These are phyloP conservation scores for Gymnoscopelus microlampas DNA, from an alignment of 2,797 vertebrate species.

Conservation along the genomic window DNA sequence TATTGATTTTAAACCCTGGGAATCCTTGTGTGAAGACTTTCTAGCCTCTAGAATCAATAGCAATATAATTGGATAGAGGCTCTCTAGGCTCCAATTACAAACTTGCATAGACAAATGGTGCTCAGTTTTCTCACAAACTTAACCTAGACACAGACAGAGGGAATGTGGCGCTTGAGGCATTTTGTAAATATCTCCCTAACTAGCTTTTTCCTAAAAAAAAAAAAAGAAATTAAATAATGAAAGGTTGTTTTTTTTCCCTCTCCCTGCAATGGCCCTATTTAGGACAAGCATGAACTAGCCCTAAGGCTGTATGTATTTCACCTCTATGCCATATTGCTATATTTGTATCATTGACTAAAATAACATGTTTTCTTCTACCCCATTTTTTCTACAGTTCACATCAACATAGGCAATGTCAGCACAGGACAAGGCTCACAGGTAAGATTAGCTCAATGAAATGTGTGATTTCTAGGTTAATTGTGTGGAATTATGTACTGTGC, in stretches of 20 bases:
- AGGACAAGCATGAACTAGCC: not conserved
- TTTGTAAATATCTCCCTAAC: not conserved
- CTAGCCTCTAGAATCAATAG: slow-evolving; percentile 64
- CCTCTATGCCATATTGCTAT: too few species aligned
- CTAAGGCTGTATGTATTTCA: slow-evolving; percentile 7
- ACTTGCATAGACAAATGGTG: slow-evolving; percentile 51
- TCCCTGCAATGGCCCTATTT: not conserved
- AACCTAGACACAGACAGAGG: slow-evolving; percentile 14
- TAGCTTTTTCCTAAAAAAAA: not conserved
- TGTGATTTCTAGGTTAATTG: not conserved
- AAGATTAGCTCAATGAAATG: slow-evolving; percentile 31
- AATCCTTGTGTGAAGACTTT: slow-evolving; percentile 62
- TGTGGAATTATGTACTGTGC: not conserved
- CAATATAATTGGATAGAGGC: slow-evolving; percentile 68
- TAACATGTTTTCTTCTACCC: slow-evolving; percentile 20
- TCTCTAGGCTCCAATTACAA: slow-evolving; percentile 68
- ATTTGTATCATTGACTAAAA: slow-evolving; percentile 6
- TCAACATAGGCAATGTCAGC: slow-evolving; percentile 64
- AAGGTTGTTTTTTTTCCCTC: not conserved
- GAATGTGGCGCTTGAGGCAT: slow-evolving; percentile 10
- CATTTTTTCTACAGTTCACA: slow-evolving; percentile 64
- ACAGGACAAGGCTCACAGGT: slow-evolving; percentile 73
- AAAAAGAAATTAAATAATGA: not conserved
- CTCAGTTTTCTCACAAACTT: slow-evolving; percentile 25
- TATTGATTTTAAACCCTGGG: slow-evolving; percentile 71